Base-by-base conservation (phyloP, 1,140 invertebrate species). In the Yoshiicerus persimilis region DNA sequence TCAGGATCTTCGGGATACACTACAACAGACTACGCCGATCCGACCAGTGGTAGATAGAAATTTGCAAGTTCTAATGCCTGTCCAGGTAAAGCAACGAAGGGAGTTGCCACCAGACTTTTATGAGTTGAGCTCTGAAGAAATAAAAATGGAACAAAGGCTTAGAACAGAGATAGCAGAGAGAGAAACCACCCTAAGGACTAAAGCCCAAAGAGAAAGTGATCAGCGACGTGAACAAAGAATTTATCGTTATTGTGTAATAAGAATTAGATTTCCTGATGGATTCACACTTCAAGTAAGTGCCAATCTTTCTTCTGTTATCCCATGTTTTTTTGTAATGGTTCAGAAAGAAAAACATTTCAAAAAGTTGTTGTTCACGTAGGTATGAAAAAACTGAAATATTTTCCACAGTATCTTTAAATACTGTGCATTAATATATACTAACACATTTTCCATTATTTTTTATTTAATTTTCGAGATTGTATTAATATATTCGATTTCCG, bases 131-230 rank as follows among this genome's bases (percentile, higher is more conserved):
- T 92, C 95, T 0, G 96, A 97, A 90, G 97, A 99, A 92, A 91
- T 99, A 5, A 97, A 96, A 92, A 94, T 94, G 90, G 97, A 98
- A 93, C 96, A 97, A 91, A 95, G 96, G 91, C 91, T 95, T 27
- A 96, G 96, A 89, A 91, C 93, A n/a, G 96, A 97, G 92, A 95
- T 94, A 34, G 94, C 96, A 20, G 97, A 98, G 91, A 95, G 94
- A 91, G 95, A 95, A 90, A 94, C 96, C 91, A 96, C 97, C 93
- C 92, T 99, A 2, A 93, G 96, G 86, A 99, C 98, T 0, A 98
- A 97, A 93, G 97, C 96, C 0, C 98, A 98, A 96, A 92, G 97
- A 16, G 97, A 98, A 92, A 96, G 96, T 91, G 96, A 98, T 80
- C 96, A 97, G 92, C 92, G 95, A 87, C 93, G 95, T 84, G 96